Percentiles rank a stretch among this genome's conserved stretches.
Conservation (phyloP, 2,888 invertebrate genomes). For the Caradrina clavipalpis region DNA sequence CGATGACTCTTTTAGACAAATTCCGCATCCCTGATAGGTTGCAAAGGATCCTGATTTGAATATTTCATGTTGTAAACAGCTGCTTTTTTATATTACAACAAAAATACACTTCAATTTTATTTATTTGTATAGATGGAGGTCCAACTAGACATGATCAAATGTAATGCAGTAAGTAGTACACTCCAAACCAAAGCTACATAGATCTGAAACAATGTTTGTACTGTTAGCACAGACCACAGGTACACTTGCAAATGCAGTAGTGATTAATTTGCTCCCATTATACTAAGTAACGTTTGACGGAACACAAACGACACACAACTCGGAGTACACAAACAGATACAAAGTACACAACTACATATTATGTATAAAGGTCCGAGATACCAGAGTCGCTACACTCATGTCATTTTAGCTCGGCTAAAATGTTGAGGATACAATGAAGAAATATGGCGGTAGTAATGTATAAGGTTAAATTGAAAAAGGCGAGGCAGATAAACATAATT, state of each 20-base stretch:
- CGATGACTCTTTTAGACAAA: no score
- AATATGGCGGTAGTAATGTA: no score
- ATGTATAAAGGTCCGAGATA: neutral
- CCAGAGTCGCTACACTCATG: neutral
- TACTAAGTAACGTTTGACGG: constrained; percentile 4
- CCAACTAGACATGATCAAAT: neutral
- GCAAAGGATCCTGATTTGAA: neutral
- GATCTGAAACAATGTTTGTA: neutral
- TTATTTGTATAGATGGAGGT: no score
- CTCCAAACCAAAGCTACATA: neutral
- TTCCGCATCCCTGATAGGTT: no score
- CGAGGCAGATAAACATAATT: no score
- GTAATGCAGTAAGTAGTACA: neutral
- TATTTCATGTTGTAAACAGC: no score
- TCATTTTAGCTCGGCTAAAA: neutral
- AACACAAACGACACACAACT: neutral
- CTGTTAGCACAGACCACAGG: neutral
- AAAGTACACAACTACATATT: neutral
- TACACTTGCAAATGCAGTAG: constrained; percentile 1
- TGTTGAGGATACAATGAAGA: no score
- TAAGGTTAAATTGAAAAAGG: no score
- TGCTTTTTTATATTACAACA: no score
- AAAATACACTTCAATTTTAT: no score
- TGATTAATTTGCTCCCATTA: constrained; percentile 3
- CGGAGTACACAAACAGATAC: constrained; percentile 1